These are phyloP conservation scores for Myopa testacea DNA, from an alignment of 2,888 invertebrate species.

Conservation along the genomic window DNA sequence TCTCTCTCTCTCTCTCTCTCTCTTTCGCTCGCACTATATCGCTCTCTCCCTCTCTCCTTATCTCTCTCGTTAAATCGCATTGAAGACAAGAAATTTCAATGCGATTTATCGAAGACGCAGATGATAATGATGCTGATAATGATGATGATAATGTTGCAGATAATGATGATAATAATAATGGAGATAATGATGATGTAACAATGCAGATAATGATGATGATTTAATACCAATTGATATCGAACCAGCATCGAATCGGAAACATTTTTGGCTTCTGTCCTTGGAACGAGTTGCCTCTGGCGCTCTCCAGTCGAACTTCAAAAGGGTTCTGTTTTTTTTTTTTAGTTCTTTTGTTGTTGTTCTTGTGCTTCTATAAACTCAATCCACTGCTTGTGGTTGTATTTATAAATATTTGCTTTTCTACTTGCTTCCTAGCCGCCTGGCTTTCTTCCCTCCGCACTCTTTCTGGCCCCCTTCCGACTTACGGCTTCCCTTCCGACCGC, in stretches of 20 bases:
- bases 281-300: background rate
- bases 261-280: conserved; percentile 28
- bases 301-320: background rate
- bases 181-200: conserved; percentile 24
- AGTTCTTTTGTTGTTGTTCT: background rate
- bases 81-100: conserved; percentile 10
- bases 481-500: background rate
- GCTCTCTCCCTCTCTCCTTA: background rate
- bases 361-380: background rate
- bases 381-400: background rate
- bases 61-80: background rate
- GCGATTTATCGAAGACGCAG: conserved; percentile 1
- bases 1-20: background rate
- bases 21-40: background rate
- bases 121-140: too few species aligned
- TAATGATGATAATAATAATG: background rate
- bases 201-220: conserved; percentile 16
- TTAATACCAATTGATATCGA: conserved; percentile 34
- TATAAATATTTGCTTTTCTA: conserved; percentile 21
- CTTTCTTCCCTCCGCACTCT: background rate
- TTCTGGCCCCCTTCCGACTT: background rate
- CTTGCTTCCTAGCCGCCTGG: conserved; percentile 1
- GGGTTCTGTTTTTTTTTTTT: background rate
- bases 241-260: conserved; percentile 18
- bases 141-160: too few species aligned